Evolutionary conservation across 2,113 vertebrate species (phyloP).

Genomic region (Amia ocellicauda): DNA sequence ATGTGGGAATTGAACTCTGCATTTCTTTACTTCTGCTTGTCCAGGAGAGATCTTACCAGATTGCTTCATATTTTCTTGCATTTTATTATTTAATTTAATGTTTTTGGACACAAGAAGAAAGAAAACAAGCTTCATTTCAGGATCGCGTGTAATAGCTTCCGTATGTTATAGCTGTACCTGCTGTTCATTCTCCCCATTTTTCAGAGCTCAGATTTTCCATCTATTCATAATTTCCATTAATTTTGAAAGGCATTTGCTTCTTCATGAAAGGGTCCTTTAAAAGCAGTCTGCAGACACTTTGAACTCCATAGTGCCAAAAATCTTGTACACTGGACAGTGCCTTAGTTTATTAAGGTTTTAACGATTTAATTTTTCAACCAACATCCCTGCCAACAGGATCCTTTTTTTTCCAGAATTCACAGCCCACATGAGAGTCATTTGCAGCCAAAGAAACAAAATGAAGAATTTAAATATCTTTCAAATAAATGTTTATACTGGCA

Average conservation of each 20-base stretch:
- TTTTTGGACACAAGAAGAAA: neutral
- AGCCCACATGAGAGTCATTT: conserved; percentile 8
- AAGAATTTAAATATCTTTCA: conserved; percentile 24
- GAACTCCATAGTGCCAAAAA: conserved; percentile 4
- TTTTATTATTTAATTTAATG: too few species aligned
- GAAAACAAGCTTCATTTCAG: neutral
- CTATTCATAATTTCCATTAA: conserved; percentile 17
- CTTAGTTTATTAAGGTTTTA: conserved; percentile 8
- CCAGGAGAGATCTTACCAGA: too few species aligned
- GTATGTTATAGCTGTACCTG: conserved; percentile 5
- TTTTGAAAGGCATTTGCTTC: conserved; percentile 2
- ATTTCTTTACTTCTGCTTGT: too few species aligned
- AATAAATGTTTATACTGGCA: conserved; percentile 24
- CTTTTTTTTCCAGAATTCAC: conserved; percentile 6
- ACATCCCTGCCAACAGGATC: conserved; percentile 19
- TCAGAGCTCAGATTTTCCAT: conserved; percentile 24
- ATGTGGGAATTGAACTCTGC: too few species aligned
- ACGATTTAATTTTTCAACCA: conserved; percentile 7
- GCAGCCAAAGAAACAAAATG: conserved; percentile 8
- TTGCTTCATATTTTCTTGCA: too few species aligned
- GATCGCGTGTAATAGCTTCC: conserved; percentile 5
- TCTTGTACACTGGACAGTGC: neutral
- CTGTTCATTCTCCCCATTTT: neutral
- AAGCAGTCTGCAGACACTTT: neutral
- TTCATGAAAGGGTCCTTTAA: conserved; percentile 15